phyloP scores from a whole-genome alignment of 1,140 invertebrate species.

The Aphaenogaster floridana region DNA sequence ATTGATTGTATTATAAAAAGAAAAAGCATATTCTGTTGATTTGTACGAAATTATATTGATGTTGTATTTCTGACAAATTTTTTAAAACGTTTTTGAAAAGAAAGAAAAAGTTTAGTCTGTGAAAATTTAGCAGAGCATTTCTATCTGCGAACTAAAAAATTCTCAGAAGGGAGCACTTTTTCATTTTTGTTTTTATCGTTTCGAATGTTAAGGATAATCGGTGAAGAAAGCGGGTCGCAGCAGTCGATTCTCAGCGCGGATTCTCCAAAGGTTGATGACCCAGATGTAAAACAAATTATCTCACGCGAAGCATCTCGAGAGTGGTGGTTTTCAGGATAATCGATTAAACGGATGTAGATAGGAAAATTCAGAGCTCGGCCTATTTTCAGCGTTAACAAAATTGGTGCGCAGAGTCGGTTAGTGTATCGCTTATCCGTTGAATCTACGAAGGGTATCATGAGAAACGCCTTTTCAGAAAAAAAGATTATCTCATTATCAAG shows the following conservation, averaged over 20 bases:
- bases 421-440: slow-evolving; percentile 20
- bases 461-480: background rate
- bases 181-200: slow-evolving; percentile 14
- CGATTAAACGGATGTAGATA: slow-evolving; percentile 58
- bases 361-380: slow-evolving; percentile 44
- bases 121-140: background rate
- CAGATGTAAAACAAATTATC: slow-evolving; percentile 47
- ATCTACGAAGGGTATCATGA: background rate
- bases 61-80: background rate
- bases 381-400: slow-evolving; percentile 43
- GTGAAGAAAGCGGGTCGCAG: slow-evolving; percentile 2
- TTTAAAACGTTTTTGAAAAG: background rate
- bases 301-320: slow-evolving; percentile 54
- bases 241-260: slow-evolving; percentile 35
- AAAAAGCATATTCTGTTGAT: background rate
- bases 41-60: background rate
- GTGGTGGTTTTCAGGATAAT: slow-evolving; percentile 31
- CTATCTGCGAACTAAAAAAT: background rate
- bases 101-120: background rate
- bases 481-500: background rate
- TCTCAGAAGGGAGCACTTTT: background rate
- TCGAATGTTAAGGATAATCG: background rate
- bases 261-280: slow-evolving; percentile 41
- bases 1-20: background rate
- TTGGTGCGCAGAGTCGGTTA: slow-evolving; percentile 18